These are phyloP conservation scores for Peromyscus maniculatus DNA, from an alignment of 2,113 vertebrate species.

Conservation along the genomic window DNA sequence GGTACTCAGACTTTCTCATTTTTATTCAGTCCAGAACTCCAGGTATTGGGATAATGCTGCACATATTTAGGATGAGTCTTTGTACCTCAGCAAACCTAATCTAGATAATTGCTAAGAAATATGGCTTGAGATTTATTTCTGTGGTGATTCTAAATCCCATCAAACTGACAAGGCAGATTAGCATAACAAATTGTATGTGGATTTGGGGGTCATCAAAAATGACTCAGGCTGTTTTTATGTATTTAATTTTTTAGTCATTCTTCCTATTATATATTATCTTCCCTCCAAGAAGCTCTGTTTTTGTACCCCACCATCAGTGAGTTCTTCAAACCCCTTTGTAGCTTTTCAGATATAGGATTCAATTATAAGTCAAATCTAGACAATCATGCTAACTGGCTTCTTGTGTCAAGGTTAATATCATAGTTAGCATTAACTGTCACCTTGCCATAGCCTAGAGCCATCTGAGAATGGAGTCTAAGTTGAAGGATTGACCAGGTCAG, in stretches of 20 bases:
- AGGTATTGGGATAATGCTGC: too few relatives aligned
- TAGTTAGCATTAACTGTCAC: not conserved
- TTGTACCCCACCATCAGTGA: not conserved
- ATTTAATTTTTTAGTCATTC: not conserved
- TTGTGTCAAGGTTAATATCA: not conserved
- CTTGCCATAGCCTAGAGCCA: not conserved
- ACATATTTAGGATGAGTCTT: not conserved
- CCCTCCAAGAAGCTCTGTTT: not conserved
- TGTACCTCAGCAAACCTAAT: not conserved
- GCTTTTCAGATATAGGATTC: not conserved
- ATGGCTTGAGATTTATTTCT: not conserved
- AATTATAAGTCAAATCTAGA: not conserved
- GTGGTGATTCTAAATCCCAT: not conserved
- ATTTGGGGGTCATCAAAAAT: not conserved
- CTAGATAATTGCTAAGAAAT: not conserved
- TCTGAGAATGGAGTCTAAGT: not conserved
- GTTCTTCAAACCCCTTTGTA: not conserved
- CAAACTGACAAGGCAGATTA: not conserved
- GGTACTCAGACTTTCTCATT: not conserved
- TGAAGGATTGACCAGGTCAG: not conserved
- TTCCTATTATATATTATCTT: not conserved
- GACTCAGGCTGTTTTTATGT: not conserved
- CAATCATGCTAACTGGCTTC: not conserved
- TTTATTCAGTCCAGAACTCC: too few relatives aligned
- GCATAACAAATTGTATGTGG: not conserved